Conservation (phyloP, 2,888 invertebrate genomes). For the Calameuta filiformis region DNA sequence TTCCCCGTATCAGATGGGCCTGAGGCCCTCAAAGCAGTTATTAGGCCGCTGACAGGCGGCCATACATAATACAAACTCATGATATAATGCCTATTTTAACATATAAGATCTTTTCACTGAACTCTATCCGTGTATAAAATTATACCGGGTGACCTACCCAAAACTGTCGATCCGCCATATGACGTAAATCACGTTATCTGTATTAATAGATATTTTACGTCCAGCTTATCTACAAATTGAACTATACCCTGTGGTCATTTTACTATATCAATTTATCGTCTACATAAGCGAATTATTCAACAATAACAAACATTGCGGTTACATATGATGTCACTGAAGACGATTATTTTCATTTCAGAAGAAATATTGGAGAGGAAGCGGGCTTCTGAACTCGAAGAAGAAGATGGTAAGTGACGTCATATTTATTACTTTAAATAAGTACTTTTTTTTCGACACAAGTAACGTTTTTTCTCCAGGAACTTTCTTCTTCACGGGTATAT, state of each 20-base stretch:
- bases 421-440: neutral
- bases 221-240: neutral
- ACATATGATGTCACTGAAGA: neutral
- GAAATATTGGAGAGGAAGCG: neutral
- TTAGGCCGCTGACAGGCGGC: conserved; percentile 61
- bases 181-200: neutral
- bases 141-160: conserved; percentile 5
- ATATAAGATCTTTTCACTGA: conserved; percentile 49
- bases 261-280: neutral
- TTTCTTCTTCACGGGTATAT: neutral
- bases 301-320: neutral
- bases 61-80: conserved; percentile 45
- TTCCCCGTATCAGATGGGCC: conserved; percentile 60
- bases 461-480: neutral
- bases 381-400: accelerated
- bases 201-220: neutral
- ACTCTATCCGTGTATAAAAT: conserved; percentile 19
- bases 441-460: neutral
- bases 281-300: neutral
- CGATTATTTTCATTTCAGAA: neutral
- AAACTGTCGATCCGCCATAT: neutral
- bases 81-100: conserved; percentile 57
- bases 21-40: conserved; percentile 56
- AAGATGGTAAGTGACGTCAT: neutral
- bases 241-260: neutral